Conservation (phyloP, 1,140 invertebrate genomes). For the Marisa cornuarietis region DNA sequence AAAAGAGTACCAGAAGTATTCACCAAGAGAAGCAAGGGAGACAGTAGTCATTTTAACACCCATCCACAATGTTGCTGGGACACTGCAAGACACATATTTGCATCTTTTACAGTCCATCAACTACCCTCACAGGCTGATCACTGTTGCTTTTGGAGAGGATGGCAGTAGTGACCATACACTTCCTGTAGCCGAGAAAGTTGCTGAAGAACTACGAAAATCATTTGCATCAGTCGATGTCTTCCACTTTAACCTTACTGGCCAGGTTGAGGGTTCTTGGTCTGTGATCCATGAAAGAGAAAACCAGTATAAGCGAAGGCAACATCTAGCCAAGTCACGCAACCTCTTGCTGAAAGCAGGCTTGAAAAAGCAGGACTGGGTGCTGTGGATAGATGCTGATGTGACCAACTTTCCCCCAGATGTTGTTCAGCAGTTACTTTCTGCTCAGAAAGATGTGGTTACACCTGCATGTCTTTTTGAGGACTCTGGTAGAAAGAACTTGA, state of each 20-base stretch:
- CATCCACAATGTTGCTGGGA: constrained; percentile 49
- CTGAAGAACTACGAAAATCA: constrained; percentile 39
- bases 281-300: constrained; percentile 37
- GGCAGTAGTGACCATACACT: constrained; percentile 54
- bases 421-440: constrained; percentile 54
- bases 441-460: constrained; percentile 51
- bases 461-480: constrained; percentile 45
- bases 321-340: constrained; percentile 57
- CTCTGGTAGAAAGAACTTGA: constrained; percentile 21
- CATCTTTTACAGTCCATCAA: constrained; percentile 46
- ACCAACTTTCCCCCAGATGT: constrained; percentile 48
- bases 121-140: constrained; percentile 55
- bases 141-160: constrained; percentile 59
- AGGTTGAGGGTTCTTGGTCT: constrained; percentile 40
- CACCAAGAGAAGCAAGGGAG: constrained; percentile 27
- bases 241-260: constrained; percentile 45
- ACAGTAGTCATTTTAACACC: constrained; percentile 58
- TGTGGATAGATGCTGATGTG: constrained; percentile 62
- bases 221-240: constrained; percentile 40
- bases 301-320: constrained; percentile 48
- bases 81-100: constrained; percentile 36
- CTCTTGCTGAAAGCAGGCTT: constrained; percentile 42
- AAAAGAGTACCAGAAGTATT: constrained; percentile 33
- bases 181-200: constrained; percentile 33
- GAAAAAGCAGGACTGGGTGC: constrained; percentile 49